Evolutionary conservation across 2,113 vertebrate genomes (phyloP).

Genomic region (Sardina pilchardus): DNA sequence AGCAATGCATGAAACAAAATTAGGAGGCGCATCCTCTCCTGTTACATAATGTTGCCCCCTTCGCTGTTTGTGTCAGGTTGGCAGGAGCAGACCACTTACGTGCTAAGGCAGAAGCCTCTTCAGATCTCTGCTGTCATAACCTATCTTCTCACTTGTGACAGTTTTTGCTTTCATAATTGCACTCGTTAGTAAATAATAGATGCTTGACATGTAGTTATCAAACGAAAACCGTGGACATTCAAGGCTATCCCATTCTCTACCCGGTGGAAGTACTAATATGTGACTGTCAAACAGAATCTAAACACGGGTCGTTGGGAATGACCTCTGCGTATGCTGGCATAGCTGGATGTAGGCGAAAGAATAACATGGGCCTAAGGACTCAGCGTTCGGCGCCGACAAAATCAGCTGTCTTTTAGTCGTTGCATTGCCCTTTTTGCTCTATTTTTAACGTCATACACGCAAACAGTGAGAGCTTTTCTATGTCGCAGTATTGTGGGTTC

Average conservation of each 20-base stretch:
- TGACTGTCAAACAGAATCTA: neutral
- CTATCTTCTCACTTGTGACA: conserved; percentile 45
- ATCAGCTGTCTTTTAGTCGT: neutral
- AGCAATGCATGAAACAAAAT: neutral
- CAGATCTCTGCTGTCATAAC: conserved; percentile 42
- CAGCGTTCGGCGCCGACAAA: neutral
- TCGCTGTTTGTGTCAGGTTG: neutral
- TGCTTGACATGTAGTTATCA: neutral
- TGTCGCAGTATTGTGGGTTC: neutral
- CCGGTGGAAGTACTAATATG: neutral
- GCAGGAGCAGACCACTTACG: neutral
- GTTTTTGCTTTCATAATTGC: neutral
- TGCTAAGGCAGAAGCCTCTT: neutral
- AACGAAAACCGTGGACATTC: neutral
- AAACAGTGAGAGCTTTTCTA: neutral
- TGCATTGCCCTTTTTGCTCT: neutral
- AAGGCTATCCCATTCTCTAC: neutral
- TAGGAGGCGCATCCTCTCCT: neutral
- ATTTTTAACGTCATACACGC: neutral
- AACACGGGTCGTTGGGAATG: neutral
- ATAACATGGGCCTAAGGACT: neutral
- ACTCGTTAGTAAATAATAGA: conserved; percentile 42
- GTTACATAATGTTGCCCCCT: neutral
- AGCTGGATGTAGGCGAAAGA: neutral
- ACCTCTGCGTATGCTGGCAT: neutral